Conservation (phyloP, 2,888 invertebrate species). For the Leuctra nigra region DNA sequence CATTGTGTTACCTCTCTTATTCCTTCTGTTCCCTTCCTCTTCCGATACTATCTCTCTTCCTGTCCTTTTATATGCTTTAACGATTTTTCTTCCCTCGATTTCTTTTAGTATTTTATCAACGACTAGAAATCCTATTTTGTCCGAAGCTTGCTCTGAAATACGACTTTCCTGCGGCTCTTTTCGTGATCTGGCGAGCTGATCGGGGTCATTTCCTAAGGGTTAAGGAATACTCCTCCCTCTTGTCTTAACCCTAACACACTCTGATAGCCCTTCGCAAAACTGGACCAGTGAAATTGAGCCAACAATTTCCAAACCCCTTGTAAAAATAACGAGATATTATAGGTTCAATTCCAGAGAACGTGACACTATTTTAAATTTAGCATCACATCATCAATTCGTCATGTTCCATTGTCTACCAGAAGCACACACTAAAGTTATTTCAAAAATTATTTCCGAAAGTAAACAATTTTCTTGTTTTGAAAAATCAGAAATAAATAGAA, state of each 20-base stretch:
- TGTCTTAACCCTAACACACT: too few species aligned
- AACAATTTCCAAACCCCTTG: slow-evolving; percentile 1
- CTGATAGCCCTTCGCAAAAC: too few species aligned
- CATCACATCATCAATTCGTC: too few species aligned
- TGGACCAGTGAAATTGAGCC: slow-evolving; percentile 1
- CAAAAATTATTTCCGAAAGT: too few species aligned
- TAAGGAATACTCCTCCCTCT: slow-evolving; percentile 8
- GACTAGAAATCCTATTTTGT: slow-evolving; percentile 11
- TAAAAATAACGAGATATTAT: slow-evolving; percentile 4
- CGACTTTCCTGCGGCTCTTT: slow-evolving; percentile 10
- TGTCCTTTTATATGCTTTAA: slow-evolving; percentile 4
- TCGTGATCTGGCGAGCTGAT: slow-evolving; percentile 14
- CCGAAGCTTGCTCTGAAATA: slow-evolving; percentile 3
- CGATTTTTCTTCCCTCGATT: slow-evolving; percentile 15
- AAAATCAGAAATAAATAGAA: too few species aligned
- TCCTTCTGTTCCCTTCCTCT: background rate
- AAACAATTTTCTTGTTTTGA: too few species aligned
- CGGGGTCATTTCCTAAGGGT: slow-evolving; percentile 15
- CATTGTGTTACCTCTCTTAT: too few species aligned
- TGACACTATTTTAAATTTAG: background rate
- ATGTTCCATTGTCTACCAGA: too few species aligned
- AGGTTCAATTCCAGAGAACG: background rate
- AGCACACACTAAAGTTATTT: too few species aligned
- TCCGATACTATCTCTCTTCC: slow-evolving; percentile 3
- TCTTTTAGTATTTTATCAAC: slow-evolving; percentile 13